phyloP scores from a whole-genome alignment of 2,797 vertebrate genomes.

The Lacerta viridis region DNA sequence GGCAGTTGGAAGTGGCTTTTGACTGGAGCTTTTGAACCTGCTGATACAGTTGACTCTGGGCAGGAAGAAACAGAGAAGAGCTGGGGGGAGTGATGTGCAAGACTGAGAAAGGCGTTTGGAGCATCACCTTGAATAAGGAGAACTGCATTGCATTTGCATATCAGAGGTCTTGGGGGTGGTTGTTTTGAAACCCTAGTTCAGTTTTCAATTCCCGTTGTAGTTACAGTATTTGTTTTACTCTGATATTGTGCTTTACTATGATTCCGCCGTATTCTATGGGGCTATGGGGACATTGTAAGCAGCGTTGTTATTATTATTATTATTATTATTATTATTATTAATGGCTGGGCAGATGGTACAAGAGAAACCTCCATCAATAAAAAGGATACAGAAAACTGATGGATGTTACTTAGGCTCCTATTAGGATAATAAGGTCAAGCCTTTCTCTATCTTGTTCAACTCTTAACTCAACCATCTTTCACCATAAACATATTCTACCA shows the following conservation, averaged over 20 bases:
- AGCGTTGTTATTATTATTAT: not conserved
- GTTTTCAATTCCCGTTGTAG: not conserved
- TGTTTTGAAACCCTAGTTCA: not conserved
- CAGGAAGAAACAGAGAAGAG: not conserved
- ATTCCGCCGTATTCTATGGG: not conserved
- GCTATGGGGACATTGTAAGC: not conserved
- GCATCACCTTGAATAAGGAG: not conserved
- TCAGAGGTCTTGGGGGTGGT: not conserved
- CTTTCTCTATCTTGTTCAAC: not conserved
- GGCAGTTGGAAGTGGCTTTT: not conserved
- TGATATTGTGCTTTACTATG: not conserved
- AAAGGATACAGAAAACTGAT: not conserved
- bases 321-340: not conserved
- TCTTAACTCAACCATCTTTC: not conserved
- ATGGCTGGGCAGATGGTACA: not conserved
- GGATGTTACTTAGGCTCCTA: not conserved
- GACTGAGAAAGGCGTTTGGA: not conserved
- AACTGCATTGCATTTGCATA: not conserved
- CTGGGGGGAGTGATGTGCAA: not conserved
- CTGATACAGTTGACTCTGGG: not conserved
- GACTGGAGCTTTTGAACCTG: not conserved
- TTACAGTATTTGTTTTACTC: not conserved
- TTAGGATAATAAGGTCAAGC: constrained; percentile 10
- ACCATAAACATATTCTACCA: not conserved
- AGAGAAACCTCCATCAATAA: not conserved